Percentiles rank a stretch among this genome's conserved stretches.
phyloP scores from a whole-genome alignment of 2,888 invertebrate species.

The Sthenelais limicola region DNA sequence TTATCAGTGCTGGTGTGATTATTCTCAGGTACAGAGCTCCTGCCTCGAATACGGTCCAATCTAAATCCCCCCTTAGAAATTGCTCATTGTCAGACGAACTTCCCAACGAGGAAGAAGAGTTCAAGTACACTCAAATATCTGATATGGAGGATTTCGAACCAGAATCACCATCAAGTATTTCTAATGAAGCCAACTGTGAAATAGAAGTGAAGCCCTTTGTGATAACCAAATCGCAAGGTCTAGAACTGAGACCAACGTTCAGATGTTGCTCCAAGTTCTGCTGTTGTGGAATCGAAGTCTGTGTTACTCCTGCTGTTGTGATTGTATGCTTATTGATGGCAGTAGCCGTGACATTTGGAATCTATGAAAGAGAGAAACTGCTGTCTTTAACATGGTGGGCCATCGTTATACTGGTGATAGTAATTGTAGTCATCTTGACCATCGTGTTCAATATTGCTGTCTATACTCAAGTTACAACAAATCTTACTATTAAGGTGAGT shows the following conservation, averaged over 20 bases:
- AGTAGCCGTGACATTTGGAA: conserved; percentile 13
- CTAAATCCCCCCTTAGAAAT: neutral
- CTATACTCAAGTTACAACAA: conserved; percentile 29
- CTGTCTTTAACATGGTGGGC: conserved; percentile 29
- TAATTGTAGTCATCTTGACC: conserved; percentile 13
- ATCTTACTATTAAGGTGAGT: conserved; percentile 42
- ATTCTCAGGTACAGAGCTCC: conserved; percentile 46
- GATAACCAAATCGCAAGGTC: neutral
- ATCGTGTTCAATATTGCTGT: conserved; percentile 28
- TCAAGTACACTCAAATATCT: conserved; percentile 1
- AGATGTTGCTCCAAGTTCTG: neutral
- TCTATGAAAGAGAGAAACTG: conserved; percentile 7
- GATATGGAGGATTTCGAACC: conserved; percentile 23
- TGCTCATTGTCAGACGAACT: conserved; percentile 5
- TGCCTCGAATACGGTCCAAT: neutral
- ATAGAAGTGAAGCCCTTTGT: neutral
- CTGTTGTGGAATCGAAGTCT: conserved; percentile 1
- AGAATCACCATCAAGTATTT: neutral
- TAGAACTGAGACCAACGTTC: neutral
- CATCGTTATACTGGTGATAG: conserved; percentile 4
- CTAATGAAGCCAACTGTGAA: neutral
- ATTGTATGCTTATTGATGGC: neutral
- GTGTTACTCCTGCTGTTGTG: conserved; percentile 17
- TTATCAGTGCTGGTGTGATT: conserved; percentile 46
- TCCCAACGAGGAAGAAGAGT: conserved; percentile 18